Base-by-base conservation (phyloP, 2,888 invertebrate species). In the Macrophya annulata region DNA sequence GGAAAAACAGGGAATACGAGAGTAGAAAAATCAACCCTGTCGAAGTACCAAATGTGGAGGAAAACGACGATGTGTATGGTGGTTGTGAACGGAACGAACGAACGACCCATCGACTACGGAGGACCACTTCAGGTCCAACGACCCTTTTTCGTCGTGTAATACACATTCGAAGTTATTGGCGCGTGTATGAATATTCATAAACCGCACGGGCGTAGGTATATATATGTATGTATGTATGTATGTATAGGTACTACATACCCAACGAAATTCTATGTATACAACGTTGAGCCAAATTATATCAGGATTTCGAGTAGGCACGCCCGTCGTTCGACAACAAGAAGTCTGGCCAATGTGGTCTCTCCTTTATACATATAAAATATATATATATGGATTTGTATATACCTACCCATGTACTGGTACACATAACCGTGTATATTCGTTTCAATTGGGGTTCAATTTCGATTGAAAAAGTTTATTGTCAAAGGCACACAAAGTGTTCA, bases 131-230 rank as follows among this genome's bases (percentile, higher is more conserved):
- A 92, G 91, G 91, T 92, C 91, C 88, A 89, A 89, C 91, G 92
- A 92, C 92, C 92, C 91, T 91, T 91, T 90, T 91, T 90, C 91
- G 91, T 91, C 90, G 89, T 90, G 91, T 83, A 71, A 48, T 65
- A 48, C 91, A 89, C 91, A 93, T 93, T 93, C 92, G 91, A 91
- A 92, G 91, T 92, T 92, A 92, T 92, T 93, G 92, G 92, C 92
- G 93, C 93, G 92, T 92, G 91, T 90, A 91, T 89, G 92, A 92
- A 91, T 91, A 91, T 91, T 91, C 91, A 91, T 92, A 90, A 91
- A 90, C 81, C 55, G 21, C 37, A 55, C 48, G 76, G 45, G 76
- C 48, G 48, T 76, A 76, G 10, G 3, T 21, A 25, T 0, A 12
- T 25, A 10, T 62, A 62, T 25, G 37, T 55, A 55, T 4, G 17